Conservation (phyloP, 1,140 invertebrate species). For the Apis dorsata region DNA sequence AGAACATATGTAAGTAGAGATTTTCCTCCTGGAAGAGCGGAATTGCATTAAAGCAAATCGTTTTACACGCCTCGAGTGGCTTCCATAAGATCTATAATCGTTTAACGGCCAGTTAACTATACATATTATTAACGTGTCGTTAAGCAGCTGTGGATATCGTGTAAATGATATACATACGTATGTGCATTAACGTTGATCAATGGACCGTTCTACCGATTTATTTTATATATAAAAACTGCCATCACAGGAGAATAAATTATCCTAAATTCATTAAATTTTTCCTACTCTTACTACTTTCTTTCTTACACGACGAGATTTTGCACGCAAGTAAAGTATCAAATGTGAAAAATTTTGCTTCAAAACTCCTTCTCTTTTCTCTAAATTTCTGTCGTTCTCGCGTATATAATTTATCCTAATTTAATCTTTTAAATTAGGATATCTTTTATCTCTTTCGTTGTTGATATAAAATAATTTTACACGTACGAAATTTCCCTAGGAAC, state of each 20-base stretch:
- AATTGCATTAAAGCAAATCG: conserved; percentile 59
- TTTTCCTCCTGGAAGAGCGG: conserved; percentile 9
- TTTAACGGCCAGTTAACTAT: conserved; percentile 61
- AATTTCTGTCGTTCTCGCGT: no score
- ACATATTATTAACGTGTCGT: conserved; percentile 60
- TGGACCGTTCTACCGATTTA: conserved; percentile 33
- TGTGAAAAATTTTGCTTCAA: no score
- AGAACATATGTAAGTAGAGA: not conserved
- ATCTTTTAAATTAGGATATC: no score
- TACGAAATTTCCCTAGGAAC: no score
- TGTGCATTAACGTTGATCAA: conserved; percentile 54
- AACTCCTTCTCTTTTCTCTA: not conserved
- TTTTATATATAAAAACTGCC: conserved; percentile 31
- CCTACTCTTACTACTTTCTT: no score
- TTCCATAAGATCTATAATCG: conserved; percentile 61
- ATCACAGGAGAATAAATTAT: conserved; percentile 14
- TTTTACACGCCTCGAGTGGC: conserved; percentile 50
- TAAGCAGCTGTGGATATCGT: conserved; percentile 47
- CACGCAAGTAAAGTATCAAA: no score
- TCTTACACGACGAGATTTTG: no score
- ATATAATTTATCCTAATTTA: no score
- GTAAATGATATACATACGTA: conserved; percentile 41
- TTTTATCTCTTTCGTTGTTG: no score
- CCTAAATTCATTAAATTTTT: conserved; percentile 1
- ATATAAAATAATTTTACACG: no score